Base-by-base conservation (phyloP, 2,797 vertebrate species). In the Anguilla marmorata region DNA sequence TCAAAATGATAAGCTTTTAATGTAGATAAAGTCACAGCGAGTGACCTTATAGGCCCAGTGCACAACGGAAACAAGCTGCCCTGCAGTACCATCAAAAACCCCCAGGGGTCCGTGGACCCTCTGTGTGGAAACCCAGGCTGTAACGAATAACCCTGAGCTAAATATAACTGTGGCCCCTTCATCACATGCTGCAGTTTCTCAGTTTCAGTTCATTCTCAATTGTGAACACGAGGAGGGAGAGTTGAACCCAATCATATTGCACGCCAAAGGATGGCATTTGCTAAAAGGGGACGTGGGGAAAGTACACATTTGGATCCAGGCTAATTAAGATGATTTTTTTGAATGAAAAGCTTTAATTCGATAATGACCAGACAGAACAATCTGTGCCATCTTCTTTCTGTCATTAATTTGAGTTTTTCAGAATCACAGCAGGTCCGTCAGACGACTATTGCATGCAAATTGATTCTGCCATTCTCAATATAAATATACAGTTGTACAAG, bases 401-500 rank as follows among this genome's bases (percentile, higher is more conserved):
- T 30, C n/a, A 48, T 72, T n/a, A 21, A 2, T 94, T 91, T 92
- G 90, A 74, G 89, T 91, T 92, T 93, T 93, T 94, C 94, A 91
- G 83, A 91, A 94, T 92, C 93, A 89, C 94, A 94, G 94, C 94
- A 94, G 94, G 95, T 91, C 91, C 2, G 41, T 2, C 79, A 9
- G 93, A 94, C 89, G 72, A 93, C 93, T 92, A 91, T 91, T 93
- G 92, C 92, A 86, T 87, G 90, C 90, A 89, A 93, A 93, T 92
- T 93, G 92, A 95, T 95, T 94, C 91, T 90, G 89, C 95, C 93
- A 93, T 94, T 92, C 91, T 91, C 90, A 89, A 88, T 88, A 90
- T 93, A 91, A 93, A 90, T 89, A 21, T 50, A 9, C 3, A 0
- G 45, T 24, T 66, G n/a, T n/a, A 72, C 9, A 72, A 4, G 37